Evolutionary conservation across 1,140 invertebrate genomes (phyloP).

Genomic region (Palaemon carinicauda): DNA sequence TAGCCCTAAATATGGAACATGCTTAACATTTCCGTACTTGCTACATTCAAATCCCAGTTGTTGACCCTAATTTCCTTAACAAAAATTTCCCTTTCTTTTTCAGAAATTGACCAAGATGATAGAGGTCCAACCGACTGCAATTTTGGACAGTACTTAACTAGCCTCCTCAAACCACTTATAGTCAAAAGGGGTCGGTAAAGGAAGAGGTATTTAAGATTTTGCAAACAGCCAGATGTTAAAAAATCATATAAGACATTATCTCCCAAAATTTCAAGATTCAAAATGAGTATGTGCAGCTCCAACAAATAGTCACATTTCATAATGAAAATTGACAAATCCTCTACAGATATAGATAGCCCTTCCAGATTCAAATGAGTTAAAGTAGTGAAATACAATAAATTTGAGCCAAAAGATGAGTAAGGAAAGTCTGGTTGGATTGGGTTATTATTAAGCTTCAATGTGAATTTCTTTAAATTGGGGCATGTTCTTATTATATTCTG

Average conservation of each 20-base stretch:
- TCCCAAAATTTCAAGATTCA: slow-evolving; percentile 41
- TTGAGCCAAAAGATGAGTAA: slow-evolving; percentile 39
- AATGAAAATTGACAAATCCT: slow-evolving; percentile 43
- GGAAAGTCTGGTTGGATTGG: slow-evolving; percentile 45
- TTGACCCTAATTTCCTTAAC: slow-evolving; percentile 36
- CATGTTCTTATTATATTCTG: slow-evolving; percentile 44
- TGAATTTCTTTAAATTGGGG: slow-evolving; percentile 33
- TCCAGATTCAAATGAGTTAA: slow-evolving; percentile 34
- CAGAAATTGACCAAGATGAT: slow-evolving; percentile 52
- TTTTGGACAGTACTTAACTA: slow-evolving; percentile 33
- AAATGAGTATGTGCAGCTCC: slow-evolving; percentile 42
- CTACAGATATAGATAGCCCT: slow-evolving; percentile 27
- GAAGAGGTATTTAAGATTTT: slow-evolving; percentile 26
- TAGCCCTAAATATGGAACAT: neutral
- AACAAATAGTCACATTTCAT: neutral
- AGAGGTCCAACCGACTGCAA: slow-evolving; percentile 43
- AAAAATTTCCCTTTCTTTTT: slow-evolving; percentile 33
- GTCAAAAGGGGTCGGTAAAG: slow-evolving; percentile 45
- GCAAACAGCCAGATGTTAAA: slow-evolving; percentile 18
- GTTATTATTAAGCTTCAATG: slow-evolving; percentile 35
- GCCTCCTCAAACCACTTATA: slow-evolving; percentile 27
- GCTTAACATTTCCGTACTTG: neutral
- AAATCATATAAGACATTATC: slow-evolving; percentile 38
- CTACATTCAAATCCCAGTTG: slow-evolving; percentile 49
- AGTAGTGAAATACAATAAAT: slow-evolving; percentile 20